Evolutionary conservation across 30 jellyfish, hydroid and myxozoan species (phyloP), one percentile per base, ranked within the genome.

Genomic region (Aurelia aurita complex sp. Pacific): DNA sequence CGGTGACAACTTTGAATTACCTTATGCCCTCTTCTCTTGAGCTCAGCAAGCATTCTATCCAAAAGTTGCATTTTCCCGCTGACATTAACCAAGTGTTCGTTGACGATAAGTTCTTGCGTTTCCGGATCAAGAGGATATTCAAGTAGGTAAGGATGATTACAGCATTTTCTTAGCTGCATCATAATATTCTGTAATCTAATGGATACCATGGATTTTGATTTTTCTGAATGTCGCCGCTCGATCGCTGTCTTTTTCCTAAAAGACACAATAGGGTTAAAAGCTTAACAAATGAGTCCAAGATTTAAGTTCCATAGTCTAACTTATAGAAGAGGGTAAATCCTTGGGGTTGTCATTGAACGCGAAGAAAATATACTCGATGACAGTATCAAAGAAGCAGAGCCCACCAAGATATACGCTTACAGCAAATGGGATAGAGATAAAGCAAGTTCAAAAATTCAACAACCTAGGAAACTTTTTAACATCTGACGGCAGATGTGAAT

Each of bases 131-230:
- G 82, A 2, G 98, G 98, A 73, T 82, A 85, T 64, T 88, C 98
- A 15, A 93, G 81, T 69, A 93, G 84, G 86, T 93, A 93, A 6
- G 98, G 98, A 79, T 93, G 98, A 66, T 93, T 93, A 79, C 97
- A 88, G 81, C 97, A 93, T 72, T 93, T 93, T 18, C 98, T 85
- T 52, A 93, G 84, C 86, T 75, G 92, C 98, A 93, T 93, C 85
- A 88, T 54, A 17, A 83, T 84, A 66, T 88, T 87, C 51, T 83
- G 96, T 17, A 79, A 75, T 50, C 68, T 85, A 50, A 93, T 76
- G 67, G 89, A 81, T 18, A 93, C 90, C 11, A 88, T 79, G 2
- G 98, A 69, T 5, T 60, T 78, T 2, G 70, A 64, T n/a, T 77
- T 89, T 46, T 77, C 88, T 46, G 77, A 76, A 35, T 64, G 23